phyloP scores from a whole-genome alignment of 2,888 invertebrate genomes.

The Diarsia mendica region DNA sequence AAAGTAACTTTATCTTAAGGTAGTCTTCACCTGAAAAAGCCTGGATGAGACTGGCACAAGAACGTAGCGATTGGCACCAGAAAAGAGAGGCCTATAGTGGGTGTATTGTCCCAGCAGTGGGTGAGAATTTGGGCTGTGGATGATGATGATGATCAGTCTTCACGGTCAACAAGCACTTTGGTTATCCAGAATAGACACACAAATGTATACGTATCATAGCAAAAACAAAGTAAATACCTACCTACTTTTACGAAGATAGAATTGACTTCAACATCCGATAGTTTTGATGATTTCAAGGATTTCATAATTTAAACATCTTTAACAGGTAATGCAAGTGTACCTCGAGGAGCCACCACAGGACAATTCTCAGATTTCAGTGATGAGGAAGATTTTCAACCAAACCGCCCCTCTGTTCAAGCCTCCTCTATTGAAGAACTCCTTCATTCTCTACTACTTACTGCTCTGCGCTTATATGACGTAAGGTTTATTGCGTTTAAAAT shows the following conservation, averaged over 20 bases:
- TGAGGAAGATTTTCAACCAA: constrained; percentile 82
- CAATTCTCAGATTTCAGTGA: constrained; percentile 65
- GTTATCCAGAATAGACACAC: background rate
- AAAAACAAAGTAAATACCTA: background rate
- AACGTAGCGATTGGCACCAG: too few relatives aligned
- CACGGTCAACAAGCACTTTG: background rate
- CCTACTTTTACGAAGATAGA: background rate
- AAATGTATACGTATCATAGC: background rate
- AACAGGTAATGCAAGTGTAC: constrained; percentile 74
- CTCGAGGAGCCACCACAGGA: constrained; percentile 71
- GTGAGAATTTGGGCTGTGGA: too few relatives aligned
- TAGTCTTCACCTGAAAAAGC: background rate
- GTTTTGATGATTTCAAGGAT: background rate
- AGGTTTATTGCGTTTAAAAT: constrained; percentile 60
- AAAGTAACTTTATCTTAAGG: background rate
- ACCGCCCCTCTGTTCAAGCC: constrained; percentile 82
- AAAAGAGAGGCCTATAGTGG: too few relatives aligned
- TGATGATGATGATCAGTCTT: too few relatives aligned
- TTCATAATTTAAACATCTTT: constrained; percentile 18
- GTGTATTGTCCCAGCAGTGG: too few relatives aligned
- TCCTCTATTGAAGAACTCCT: constrained; percentile 79
- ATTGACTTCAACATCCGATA: background rate
- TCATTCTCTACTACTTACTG: constrained; percentile 81
- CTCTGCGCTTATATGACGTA: constrained; percentile 85
- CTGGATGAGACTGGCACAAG: too few relatives aligned